These are phyloP conservation scores for Sylvilagus bachmani DNA, from an alignment of 2,113 vertebrate genomes.

Conservation along the genomic window DNA sequence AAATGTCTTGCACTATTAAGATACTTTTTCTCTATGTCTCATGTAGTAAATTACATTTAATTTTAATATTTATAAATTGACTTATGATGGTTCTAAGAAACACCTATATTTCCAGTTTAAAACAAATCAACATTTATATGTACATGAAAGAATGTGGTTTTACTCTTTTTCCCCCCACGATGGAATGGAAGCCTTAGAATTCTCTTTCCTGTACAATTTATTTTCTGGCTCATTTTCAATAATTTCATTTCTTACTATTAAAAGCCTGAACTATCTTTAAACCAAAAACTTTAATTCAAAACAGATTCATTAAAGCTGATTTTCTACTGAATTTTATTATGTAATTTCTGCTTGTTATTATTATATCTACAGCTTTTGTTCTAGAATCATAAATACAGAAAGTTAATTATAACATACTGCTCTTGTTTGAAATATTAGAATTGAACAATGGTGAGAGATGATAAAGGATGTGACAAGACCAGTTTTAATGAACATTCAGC, in stretches of 20 bases:
- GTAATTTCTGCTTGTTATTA: not conserved
- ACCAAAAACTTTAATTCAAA: not conserved
- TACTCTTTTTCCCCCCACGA: not conserved
- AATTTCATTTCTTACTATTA: not conserved
- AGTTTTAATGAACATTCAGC: conserved; percentile 49
- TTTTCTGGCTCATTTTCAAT: not conserved
- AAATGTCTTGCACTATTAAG: not conserved
- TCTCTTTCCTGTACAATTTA: not conserved
- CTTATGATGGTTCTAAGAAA: not conserved
- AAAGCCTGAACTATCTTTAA: not conserved
- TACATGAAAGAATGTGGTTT: not conserved
- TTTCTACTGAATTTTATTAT: not conserved
- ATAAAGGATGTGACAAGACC: not conserved
- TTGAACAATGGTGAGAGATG: not conserved
- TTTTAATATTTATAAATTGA: not conserved
- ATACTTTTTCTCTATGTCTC: not conserved
- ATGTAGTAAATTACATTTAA: not conserved
- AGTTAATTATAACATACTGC: not conserved
- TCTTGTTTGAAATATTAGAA: not conserved
- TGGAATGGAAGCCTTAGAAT: not conserved
- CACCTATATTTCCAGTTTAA: not conserved
- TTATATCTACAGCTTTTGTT: not conserved
- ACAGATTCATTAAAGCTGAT: not conserved
- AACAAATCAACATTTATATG: not conserved
- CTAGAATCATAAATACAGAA: not conserved